Conservation (phyloP, 2,113 vertebrate genomes). For the Leucoraja erinaceus region DNA sequence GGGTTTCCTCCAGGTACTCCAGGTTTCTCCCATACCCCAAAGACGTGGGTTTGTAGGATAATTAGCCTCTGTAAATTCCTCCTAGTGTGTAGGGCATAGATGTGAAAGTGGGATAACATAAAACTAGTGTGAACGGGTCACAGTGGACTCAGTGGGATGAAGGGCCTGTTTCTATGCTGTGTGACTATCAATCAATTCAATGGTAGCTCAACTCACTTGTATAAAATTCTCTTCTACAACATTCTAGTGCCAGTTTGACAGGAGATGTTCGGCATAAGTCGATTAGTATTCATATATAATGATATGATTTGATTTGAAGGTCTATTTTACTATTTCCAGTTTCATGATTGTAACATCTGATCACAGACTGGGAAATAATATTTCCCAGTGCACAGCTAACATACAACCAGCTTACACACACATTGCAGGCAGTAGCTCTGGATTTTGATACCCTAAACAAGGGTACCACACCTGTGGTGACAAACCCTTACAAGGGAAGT, state of each 20-base stretch:
- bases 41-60: too few species aligned
- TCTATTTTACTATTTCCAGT: background rate
- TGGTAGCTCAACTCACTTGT: background rate
- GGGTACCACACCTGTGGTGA: background rate
- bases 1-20: too few species aligned
- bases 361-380: background rate
- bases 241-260: background rate
- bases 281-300: background rate
- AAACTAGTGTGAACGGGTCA: too few species aligned
- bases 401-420: background rate
- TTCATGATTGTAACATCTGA: background rate
- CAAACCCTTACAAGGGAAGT: background rate
- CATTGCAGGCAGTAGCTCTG: background rate
- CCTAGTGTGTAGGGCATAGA: too few species aligned
- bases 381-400: background rate
- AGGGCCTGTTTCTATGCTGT: too few species aligned
- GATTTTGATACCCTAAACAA: background rate
- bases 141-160: too few species aligned
- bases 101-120: too few species aligned
- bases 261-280: background rate
- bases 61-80: too few species aligned
- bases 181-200: too few species aligned
- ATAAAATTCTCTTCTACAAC: background rate
- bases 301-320: background rate
- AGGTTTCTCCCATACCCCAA: too few species aligned